Base-by-base conservation (phyloP, 2,113 vertebrate species). In the Syrrhaptes paradoxus region DNA sequence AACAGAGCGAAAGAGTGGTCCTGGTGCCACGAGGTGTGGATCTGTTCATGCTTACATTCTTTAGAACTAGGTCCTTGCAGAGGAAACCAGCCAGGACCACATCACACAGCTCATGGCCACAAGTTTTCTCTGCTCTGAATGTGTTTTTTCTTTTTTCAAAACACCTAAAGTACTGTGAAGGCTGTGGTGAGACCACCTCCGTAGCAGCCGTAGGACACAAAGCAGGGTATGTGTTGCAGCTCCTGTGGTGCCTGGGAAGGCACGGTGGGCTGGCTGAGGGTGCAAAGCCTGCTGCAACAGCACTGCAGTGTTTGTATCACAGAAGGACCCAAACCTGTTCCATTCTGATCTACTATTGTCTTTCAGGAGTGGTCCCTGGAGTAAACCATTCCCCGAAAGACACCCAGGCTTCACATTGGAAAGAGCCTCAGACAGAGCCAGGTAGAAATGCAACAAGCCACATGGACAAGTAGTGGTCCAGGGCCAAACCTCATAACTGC, bases 241-340 rank as follows among this genome's bases (percentile, higher is more conserved):
- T 46, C 48, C 48, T 7, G 9, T 3, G 6, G 52, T 13, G 21
- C 15, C 57, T 54, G 12, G 0, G 6, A 79, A 58, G 46, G 38
- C 48, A 26, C 11, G 51, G 25, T 0, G 2, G 19, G 8, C 17
- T 88, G 61, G 59, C 31, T 59, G 54, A 45, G 9, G 0, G 0
- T 75, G 17, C 38, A 49, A 85, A 67, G 32, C 19, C 75, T 78
- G 25, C 51, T 51, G 17, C 25, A 86, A 45, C 29, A 51, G 4
- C 49, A 65, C 7, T 38, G 29, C 14, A 36, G 24, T 20, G 19
- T 10, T 83, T 43, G 4, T 32, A 19, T 65, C 49, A 48, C 34
- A 17, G 18, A 63, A 84, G 9, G 54, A 55, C 13, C 5, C 34
- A 83, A 59, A 84, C 9, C 9, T 49, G 36, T 58, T 28, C 19